Conservation (phyloP, 1,140 invertebrate species). For the Nomia melanderi region DNA sequence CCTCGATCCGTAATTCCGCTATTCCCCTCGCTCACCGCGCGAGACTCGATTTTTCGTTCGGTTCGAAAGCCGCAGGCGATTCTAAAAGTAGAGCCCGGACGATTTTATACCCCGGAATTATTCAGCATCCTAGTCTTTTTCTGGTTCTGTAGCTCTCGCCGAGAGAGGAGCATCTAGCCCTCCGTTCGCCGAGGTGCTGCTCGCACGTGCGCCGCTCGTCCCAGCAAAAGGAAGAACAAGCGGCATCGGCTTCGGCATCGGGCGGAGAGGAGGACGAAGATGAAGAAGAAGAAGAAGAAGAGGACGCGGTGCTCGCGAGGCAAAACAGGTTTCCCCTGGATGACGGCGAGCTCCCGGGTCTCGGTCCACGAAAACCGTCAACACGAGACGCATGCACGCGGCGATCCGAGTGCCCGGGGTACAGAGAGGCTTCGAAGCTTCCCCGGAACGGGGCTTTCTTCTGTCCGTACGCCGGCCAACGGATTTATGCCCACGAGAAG, state of each 20-base stretch:
- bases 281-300: not conserved
- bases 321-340: conserved; percentile 58
- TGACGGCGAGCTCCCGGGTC: conserved; percentile 27
- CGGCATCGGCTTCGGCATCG: not conserved
- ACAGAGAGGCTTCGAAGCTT: not conserved
- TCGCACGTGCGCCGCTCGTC: conserved; percentile 49
- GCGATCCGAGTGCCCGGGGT: not conserved
- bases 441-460: conserved; percentile 10
- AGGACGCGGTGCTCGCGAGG: conserved; percentile 15
- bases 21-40: too few species aligned
- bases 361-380: conserved; percentile 46
- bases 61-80: not conserved
- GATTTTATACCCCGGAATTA: not conserved
- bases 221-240: conserved; percentile 36
- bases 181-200: conserved; percentile 40
- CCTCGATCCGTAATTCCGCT: too few species aligned
- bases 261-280: too few species aligned
- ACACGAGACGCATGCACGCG: conserved; percentile 7
- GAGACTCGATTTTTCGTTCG: too few species aligned
- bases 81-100: not conserved
- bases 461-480: not conserved
- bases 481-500: conserved; percentile 39
- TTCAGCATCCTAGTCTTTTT: conserved; percentile 12
- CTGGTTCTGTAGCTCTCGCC: conserved; percentile 6
- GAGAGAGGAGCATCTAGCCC: conserved; percentile 20